Conservation (phyloP, 2,113 vertebrate genomes). For the Apteryx owenii region DNA sequence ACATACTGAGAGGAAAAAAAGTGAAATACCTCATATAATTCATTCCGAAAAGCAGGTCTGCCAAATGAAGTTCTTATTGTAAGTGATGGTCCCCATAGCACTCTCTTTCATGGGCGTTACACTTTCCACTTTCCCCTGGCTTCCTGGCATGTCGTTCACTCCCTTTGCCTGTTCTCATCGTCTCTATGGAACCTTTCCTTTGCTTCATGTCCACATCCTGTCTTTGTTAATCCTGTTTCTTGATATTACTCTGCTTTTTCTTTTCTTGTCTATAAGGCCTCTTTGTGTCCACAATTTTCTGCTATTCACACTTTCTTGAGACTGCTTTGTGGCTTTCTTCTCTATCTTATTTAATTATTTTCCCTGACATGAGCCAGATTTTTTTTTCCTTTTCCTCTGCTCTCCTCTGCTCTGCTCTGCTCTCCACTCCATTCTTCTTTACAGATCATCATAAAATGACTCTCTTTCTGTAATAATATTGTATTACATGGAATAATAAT, state of each 20-base stretch:
- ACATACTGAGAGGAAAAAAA: not conserved
- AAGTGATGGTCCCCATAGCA: not conserved
- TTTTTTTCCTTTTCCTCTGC: not conserved
- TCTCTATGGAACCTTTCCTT: not conserved
- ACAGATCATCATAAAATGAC: not conserved
- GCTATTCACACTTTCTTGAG: not conserved
- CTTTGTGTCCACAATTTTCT: not conserved
- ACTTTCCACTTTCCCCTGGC: not conserved
- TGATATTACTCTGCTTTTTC: not conserved
- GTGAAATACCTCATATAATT: not conserved
- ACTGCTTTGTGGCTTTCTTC: not conserved
- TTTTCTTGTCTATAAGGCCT: not conserved
- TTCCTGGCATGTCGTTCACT: not conserved
- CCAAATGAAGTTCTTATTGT: not conserved
- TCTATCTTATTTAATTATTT: not conserved
- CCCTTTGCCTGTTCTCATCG: not conserved
- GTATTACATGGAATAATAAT: not conserved
- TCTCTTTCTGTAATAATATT: not conserved
- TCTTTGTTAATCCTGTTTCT: not conserved
- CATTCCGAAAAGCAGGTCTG: not conserved
- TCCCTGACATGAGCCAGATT: not conserved
- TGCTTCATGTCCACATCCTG: not conserved
- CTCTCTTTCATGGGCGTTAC: not conserved
- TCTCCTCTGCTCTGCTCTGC: fast-evolving
- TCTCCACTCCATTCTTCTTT: not conserved